Evolutionary conservation across 2,888 invertebrate species (phyloP).

Genomic region (Ennomos erosarius): DNA sequence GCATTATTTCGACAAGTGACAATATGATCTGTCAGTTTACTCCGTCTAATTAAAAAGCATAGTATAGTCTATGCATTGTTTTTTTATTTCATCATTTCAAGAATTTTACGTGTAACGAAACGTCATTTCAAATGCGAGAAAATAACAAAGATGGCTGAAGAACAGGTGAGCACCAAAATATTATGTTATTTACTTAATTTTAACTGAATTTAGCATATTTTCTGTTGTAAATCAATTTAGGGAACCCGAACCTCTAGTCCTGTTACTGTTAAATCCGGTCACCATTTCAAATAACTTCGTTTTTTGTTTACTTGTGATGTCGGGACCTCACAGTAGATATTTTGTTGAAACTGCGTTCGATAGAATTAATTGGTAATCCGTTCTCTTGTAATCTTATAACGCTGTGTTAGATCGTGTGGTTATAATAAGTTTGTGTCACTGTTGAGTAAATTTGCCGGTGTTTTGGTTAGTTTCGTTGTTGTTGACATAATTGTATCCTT

Average conservation of each 20-base stretch:
- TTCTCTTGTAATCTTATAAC: conserved; percentile 5
- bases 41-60: no score
- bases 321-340: conserved; percentile 30
- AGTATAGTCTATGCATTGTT: no score
- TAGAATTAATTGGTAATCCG: conserved; percentile 9
- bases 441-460: conserved; percentile 56
- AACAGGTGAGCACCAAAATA: conserved; percentile 89
- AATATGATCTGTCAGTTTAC: no score
- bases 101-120: conserved; percentile 53
- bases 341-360: conserved; percentile 14
- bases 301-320: conserved; percentile 17
- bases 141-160: conserved; percentile 91
- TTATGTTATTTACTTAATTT: conserved; percentile 62
- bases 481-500: conserved; percentile 65
- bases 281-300: conserved; percentile 7
- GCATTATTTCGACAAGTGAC: no score
- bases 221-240: conserved; percentile 13
- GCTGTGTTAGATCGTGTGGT: not conserved
- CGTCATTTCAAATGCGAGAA: conserved; percentile 79
- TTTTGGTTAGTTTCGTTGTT: conserved; percentile 67
- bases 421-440: not conserved
- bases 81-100: no score
- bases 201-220: conserved; percentile 63
- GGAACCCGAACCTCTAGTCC: conserved; percentile 6
- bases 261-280: conserved; percentile 1